Conservation (phyloP, 2,888 invertebrate genomes). For the Tipula unca region DNA sequence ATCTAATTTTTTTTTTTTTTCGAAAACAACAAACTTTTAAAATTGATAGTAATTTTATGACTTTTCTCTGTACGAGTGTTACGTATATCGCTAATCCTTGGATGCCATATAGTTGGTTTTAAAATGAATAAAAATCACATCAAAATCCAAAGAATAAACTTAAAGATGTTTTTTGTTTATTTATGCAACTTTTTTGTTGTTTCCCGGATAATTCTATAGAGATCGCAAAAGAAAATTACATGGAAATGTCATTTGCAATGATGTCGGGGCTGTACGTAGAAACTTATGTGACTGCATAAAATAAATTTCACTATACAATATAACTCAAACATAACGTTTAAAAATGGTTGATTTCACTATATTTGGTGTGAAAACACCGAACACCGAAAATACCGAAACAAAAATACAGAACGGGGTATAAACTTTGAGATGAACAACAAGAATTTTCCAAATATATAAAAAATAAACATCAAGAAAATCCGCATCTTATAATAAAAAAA, state of each 20-base stretch:
- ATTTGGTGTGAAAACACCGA: no score
- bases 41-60: neutral
- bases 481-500: neutral
- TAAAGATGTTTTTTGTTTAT: neutral
- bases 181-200: neutral
- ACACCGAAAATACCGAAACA: no score
- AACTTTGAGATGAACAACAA: neutral
- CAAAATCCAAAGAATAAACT: no score
- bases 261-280: no score
- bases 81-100: neutral
- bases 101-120: neutral
- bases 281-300: no score
- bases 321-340: no score
- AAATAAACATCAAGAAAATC: neutral
- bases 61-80: neutral
- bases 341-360: no score
- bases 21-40: neutral
- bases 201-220: neutral
- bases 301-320: no score
- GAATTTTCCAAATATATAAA: neutral
- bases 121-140: neutral
- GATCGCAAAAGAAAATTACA: neutral
- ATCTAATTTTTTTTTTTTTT: no score
- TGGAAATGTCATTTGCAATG: neutral
- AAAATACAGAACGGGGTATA: neutral